A percentile compares a stretch with the other conserved stretches of the same genome.
Conservation (phyloP, 2,113 vertebrate species). For the Panthera leo region DNA sequence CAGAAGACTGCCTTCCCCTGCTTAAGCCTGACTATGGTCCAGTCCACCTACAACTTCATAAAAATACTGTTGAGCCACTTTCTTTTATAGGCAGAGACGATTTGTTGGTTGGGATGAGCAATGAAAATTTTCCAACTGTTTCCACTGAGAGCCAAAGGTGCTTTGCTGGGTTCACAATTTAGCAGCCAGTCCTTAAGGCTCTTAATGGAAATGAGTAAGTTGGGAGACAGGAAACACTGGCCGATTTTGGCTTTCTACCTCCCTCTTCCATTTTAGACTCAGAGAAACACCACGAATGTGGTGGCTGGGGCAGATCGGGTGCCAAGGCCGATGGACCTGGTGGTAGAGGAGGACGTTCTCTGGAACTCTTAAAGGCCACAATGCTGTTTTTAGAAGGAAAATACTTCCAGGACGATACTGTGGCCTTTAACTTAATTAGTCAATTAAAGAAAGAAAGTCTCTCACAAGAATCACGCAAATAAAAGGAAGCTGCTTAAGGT, state of each 20-base stretch:
- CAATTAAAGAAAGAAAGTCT: slow-evolving; percentile 73
- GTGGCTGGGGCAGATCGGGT: not conserved
- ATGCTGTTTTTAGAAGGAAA: slow-evolving; percentile 68
- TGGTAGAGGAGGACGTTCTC: slow-evolving; percentile 52
- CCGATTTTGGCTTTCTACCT: not conserved
- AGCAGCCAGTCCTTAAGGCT: not conserved
- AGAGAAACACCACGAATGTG: slow-evolving; percentile 11
- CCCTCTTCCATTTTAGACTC: not conserved
- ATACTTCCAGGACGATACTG: slow-evolving; percentile 47
- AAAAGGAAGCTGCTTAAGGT: slow-evolving; percentile 50
- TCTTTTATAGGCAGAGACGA: not conserved
- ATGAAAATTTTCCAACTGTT: not conserved
- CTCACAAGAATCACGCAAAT: slow-evolving; percentile 49
- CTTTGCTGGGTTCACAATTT: not conserved
- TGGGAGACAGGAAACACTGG: not conserved
- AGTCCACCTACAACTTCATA: not conserved
- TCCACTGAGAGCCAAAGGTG: not conserved
- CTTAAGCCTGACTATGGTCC: not conserved
- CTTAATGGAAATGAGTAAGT: not conserved
- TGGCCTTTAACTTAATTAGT: slow-evolving; percentile 73
- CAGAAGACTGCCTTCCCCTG: not conserved
- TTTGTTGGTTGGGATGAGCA: not conserved
- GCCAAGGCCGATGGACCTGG: not conserved
- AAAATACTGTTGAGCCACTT: not conserved
- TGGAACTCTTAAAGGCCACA: slow-evolving; percentile 59